Percentiles rank a stretch among this genome's conserved stretches.
phyloP scores from a whole-genome alignment of 2,797 vertebrate species.

The Acrossocheilus fasciatus region DNA sequence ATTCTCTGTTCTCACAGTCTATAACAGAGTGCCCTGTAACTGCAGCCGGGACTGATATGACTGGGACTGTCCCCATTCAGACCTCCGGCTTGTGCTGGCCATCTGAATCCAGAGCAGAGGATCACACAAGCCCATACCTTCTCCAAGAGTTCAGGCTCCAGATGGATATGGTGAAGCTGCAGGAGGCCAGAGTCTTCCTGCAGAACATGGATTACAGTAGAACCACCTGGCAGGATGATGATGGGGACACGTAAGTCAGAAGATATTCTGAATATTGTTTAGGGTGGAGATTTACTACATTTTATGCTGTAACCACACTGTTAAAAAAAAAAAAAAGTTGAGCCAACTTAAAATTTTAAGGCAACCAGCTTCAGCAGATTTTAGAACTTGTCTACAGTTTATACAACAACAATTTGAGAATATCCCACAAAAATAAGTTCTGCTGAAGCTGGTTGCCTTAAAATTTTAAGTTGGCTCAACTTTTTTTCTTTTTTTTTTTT shows the following conservation, averaged over 20 bases:
- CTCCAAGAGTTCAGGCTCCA: slow-evolving; percentile 56
- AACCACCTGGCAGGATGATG: slow-evolving; percentile 86
- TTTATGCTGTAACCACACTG: too few species aligned
- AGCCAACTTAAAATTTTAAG: too few species aligned
- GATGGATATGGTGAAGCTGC: slow-evolving; percentile 77
- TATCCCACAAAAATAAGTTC: too few species aligned
- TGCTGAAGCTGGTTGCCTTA: too few species aligned
- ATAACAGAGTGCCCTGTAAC: slow-evolving; percentile 64
- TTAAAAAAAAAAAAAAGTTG: too few species aligned
- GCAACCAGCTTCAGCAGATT: too few species aligned
- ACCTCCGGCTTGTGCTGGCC: slow-evolving; percentile 59
- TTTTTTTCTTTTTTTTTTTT: too few species aligned
- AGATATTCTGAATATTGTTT: not conserved
- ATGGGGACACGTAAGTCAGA: slow-evolving; percentile 87
- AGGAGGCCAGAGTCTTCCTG: slow-evolving; percentile 80
- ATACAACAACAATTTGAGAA: too few species aligned
- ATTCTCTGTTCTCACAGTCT: slow-evolving; percentile 9
- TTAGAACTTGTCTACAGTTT: too few species aligned
- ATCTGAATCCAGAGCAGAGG: slow-evolving; percentile 57
- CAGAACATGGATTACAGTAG: slow-evolving; percentile 79
- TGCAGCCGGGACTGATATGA: slow-evolving; percentile 56
- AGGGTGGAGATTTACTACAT: not conserved
- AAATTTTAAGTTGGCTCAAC: too few species aligned
- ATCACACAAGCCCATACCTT: slow-evolving; percentile 46
- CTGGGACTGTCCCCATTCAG: slow-evolving; percentile 33